Base-by-base conservation (phyloP, 2,888 invertebrate genomes). In the Polia nebulosa region DNA sequence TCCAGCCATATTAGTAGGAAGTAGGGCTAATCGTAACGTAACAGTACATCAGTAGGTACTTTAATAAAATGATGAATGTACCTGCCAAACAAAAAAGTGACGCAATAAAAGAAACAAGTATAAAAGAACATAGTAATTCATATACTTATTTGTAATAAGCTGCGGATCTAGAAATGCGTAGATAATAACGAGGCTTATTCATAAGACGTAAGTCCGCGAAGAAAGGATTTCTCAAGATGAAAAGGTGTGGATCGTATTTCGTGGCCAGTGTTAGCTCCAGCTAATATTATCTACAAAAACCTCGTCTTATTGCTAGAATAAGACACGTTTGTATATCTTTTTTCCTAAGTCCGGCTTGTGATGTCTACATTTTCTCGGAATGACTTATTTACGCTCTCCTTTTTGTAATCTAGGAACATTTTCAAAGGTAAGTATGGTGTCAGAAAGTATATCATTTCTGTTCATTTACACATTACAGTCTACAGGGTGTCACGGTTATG, bases 141-240 rank as follows among this genome's bases (percentile, higher is more conserved):
- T 77, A 72, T 39, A 56, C 72, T 65, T 22, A 56, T 78, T 65
- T 22, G 56, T 72, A 76, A 78, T 75, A 75, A 68, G 60, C 39
- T 20, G 39, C 13, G 66, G 32, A 78, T 78, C 68, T 81, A 75
- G 63, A 66, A 80, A 72, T 63, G 60, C 65, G 65, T 61, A 76
- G 68, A 78, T 74, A 78, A 78, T 81, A 78, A 5, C 44, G 41
- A 34, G 53, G 60, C 67, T 72, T 69, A 72, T 61, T 75, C 63
- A 64, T 75, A 79, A 52, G 76, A 64, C 63, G 60, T 63, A 72
- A 66, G 49, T 58, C 64, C 53, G 39, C 53, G 36, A 61, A 71
- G 58, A 72, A 72, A 72, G 63, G 80, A 71, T 76, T 76, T 79
- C 71, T 69, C 27, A 45, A 80, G 68, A 81, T 80, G 73, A 82